Conservation (phyloP, 1,140 invertebrate species). For the Oedothorax gibbosus region DNA sequence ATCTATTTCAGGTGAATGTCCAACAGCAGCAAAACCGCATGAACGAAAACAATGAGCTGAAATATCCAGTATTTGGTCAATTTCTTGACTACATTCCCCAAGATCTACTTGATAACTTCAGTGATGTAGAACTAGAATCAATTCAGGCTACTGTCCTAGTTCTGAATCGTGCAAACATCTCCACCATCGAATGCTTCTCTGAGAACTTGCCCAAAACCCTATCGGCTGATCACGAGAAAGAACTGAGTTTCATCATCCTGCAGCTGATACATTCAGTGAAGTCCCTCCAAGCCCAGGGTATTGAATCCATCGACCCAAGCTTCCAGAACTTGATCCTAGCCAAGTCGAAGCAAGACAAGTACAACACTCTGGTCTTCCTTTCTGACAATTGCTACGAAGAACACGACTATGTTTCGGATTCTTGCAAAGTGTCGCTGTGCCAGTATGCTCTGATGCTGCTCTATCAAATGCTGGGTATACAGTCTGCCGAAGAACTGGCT, state of each 20-base stretch:
- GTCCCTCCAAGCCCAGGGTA: constrained; percentile 82
- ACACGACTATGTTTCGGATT: constrained; percentile 42
- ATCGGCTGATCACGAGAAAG: constrained; percentile 50
- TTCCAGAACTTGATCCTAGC: constrained; percentile 77
- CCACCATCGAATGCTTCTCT: constrained; percentile 41
- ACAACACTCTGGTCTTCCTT: constrained; percentile 78
- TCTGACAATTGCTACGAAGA: constrained; percentile 68
- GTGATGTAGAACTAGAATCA: constrained; percentile 38
- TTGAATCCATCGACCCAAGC: constrained; percentile 79
- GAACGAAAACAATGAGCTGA: constrained; percentile 21
- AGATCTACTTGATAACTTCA: constrained; percentile 9
- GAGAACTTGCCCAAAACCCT: constrained; percentile 24
- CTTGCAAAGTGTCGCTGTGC: constrained; percentile 74
- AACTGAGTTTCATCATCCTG: constrained; percentile 78
- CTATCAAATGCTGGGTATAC: constrained; percentile 75
- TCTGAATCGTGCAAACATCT: constrained; percentile 38
- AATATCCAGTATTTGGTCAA: constrained; percentile 55
- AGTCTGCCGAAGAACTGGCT: constrained; percentile 23
- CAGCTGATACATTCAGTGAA: constrained; percentile 85
- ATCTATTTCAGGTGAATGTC: constrained; percentile 25
- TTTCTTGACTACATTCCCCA: constrained; percentile 44
- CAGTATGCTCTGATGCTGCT: constrained; percentile 80
- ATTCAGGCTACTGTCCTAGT: constrained; percentile 47
- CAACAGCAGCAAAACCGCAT: constrained; percentile 40
- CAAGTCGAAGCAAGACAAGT: constrained; percentile 73